Percentiles rank a stretch among this genome's conserved stretches.
phyloP scores from a whole-genome alignment of 2,113 vertebrate species.

The Phrynosoma platyrhinos region DNA sequence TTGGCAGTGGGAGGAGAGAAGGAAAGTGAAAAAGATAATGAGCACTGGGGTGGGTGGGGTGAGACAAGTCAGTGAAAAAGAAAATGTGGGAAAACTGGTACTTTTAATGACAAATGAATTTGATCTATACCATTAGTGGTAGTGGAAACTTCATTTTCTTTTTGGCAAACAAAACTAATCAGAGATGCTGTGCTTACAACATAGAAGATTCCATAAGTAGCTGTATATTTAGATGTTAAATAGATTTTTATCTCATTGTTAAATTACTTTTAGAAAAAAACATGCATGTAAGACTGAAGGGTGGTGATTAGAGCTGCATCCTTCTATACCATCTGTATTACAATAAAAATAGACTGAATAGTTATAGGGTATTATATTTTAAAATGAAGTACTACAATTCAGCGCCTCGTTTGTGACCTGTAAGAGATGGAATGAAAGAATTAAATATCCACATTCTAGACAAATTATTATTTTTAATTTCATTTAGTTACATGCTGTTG shows the following conservation, averaged over 20 bases:
- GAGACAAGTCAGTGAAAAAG: too few species aligned
- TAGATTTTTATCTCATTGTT: neutral
- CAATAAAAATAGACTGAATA: slow-evolving; percentile 2
- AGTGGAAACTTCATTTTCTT: slow-evolving; percentile 1
- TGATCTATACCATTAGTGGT: neutral
- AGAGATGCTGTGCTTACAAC: neutral
- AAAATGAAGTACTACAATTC: slow-evolving; percentile 12
- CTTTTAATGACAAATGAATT: neutral
- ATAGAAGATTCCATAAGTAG: neutral
- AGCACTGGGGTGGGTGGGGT: too few species aligned
- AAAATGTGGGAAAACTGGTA: neutral
- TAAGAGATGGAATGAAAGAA: slow-evolving; percentile 16
- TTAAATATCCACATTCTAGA: slow-evolving; percentile 10
- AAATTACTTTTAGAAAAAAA: neutral
- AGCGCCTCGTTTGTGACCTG: slow-evolving; percentile 12
- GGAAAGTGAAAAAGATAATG: too few species aligned
- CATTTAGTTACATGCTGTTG: neutral
- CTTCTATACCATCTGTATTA: neutral
- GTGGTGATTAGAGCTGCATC: neutral
- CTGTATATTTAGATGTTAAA: neutral
- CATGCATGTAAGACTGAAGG: neutral
- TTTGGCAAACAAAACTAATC: neutral
- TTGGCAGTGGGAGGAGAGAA: too few species aligned
- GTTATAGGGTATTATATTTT: neutral
- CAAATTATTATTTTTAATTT: neutral